Evolutionary conservation across 2,113 vertebrate species (phyloP), one percentile per base, ranked within the genome.

Genomic region (Hydrochoerus hydrochaeris): DNA sequence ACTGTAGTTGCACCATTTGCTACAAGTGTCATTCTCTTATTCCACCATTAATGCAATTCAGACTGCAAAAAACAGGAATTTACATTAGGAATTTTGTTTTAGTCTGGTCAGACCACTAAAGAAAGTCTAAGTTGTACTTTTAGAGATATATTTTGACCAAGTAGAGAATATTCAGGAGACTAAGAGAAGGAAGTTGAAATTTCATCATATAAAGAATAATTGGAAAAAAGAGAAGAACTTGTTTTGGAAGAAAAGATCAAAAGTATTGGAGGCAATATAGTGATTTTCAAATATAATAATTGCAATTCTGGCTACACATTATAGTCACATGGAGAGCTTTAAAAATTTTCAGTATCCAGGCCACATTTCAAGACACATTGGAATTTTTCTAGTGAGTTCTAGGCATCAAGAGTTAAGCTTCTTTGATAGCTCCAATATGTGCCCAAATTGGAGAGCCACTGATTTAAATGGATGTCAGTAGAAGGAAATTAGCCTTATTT

Each of bases 201-300:
- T 46, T 32, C 69, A 44, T 80, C 41, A 62, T 44, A 12, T 62
- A 44, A 85, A n/a, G 57, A 88, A 87, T 54, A 78, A 44, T 14
- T 57, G 58, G 80, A 90, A 14, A 44, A 20, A 52, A 89, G 49
- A 28, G n/a, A 88, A 78, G 38, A 52, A 49, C 57, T 91, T 38
- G 19, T 77, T 90, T 91, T 58, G 80, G 22, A 86, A 85, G 71
- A 85, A 85, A 94, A 88, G 75, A 88, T 49, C n/a, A 44, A 69
- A 95, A 62, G 58, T 14, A 35, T 19, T 89, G 44, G 19, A 63
- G 46, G 41, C 22, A 86, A 52, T 75, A 62, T 0, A 57, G 1
- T 24, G 80, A 57, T 73, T 67, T 92, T n/a, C 24, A 88, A 41
- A 77, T 35, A 65, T 17, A 46, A 75, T 5, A 12, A 24, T 35